These are phyloP conservation scores for Drosophila punjabiensis DNA, from an alignment of 1,140 invertebrate genomes.

Conservation along the genomic window DNA sequence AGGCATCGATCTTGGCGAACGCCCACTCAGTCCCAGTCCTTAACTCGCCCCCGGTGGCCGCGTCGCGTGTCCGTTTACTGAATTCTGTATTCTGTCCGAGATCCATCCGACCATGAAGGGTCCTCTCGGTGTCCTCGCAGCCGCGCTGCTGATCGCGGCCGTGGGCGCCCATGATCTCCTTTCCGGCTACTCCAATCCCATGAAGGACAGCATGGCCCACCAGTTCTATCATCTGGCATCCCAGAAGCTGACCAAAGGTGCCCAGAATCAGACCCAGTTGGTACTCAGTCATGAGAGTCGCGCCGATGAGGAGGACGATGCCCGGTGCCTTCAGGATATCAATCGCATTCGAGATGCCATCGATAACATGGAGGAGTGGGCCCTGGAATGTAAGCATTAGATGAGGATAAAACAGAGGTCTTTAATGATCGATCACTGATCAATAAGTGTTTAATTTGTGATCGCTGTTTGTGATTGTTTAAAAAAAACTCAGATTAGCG, in stretches of 20 bases:
- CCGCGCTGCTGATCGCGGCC: slow-evolving; percentile 32
- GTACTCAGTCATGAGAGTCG: neutral
- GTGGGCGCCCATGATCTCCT: slow-evolving; percentile 40
- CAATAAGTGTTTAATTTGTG: neutral
- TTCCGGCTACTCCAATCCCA: slow-evolving; percentile 43
- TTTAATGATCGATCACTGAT: neutral
- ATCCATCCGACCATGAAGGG: slow-evolving; percentile 42
- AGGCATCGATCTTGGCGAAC: slow-evolving; percentile 37
- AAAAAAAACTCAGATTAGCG: neutral
- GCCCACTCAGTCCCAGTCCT: slow-evolving; percentile 44
- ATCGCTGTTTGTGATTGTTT: neutral
- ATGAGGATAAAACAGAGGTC: neutral
- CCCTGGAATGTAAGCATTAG: slow-evolving; percentile 66
- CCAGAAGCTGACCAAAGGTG: neutral
- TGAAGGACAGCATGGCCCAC: slow-evolving; percentile 61
- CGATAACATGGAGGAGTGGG: slow-evolving; percentile 67
- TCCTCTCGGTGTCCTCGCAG: slow-evolving; percentile 35
- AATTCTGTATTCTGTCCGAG: neutral
- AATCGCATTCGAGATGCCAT: slow-evolving; percentile 58
- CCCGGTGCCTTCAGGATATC: slow-evolving; percentile 53
- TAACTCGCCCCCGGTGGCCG: slow-evolving; percentile 17
- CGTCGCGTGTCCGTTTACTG: slow-evolving; percentile 6
- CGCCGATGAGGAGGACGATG: slow-evolving; percentile 22
- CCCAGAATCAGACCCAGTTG: neutral
- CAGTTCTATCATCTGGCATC: slow-evolving; percentile 56